These are phyloP conservation scores for Rallus crepitans DNA, from an alignment of 2,797 vertebrate genomes.

Conservation along the genomic window DNA sequence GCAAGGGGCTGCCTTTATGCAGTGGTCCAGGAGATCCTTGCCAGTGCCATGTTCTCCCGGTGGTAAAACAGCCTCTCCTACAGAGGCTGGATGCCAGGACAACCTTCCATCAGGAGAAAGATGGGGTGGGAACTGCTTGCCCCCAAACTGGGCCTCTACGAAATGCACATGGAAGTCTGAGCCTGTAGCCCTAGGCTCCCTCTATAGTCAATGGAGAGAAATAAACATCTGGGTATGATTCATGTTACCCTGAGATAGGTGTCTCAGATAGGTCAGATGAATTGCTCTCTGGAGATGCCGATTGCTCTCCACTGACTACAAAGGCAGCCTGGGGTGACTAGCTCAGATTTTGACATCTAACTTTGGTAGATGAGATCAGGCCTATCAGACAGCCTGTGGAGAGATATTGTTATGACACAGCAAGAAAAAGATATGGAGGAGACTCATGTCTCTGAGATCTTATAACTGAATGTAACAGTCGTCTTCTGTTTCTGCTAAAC, in stretches of 20 bases:
- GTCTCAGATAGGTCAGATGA: conserved; percentile 70
- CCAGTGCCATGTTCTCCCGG: neutral
- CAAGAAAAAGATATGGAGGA: neutral
- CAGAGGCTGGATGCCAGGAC: neutral
- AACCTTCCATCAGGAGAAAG: neutral
- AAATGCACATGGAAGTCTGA: conserved; percentile 22
- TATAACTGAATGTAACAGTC: neutral
- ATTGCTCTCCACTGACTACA: conserved; percentile 55
- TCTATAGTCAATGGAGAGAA: conserved; percentile 69
- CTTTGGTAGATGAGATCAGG: conserved; percentile 59
- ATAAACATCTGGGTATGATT: conserved; percentile 71
- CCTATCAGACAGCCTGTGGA: conserved; percentile 23
- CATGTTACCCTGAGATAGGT: conserved; percentile 70
- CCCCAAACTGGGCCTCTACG: conserved; percentile 16
- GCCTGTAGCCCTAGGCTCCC: conserved; percentile 68
- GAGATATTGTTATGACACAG: neutral
- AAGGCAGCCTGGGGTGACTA: conserved; percentile 66
- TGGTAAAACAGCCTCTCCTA: neutral
- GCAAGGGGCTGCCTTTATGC: neutral
- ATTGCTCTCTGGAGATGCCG: conserved; percentile 49
- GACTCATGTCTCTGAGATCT: neutral
- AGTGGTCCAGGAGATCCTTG: neutral
- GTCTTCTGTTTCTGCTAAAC: neutral
- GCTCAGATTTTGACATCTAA: conserved; percentile 44
- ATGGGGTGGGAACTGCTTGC: neutral